These are phyloP conservation scores for Odontocolon sp. DNA, from an alignment of 2,888 invertebrate species.

Conservation along the genomic window DNA sequence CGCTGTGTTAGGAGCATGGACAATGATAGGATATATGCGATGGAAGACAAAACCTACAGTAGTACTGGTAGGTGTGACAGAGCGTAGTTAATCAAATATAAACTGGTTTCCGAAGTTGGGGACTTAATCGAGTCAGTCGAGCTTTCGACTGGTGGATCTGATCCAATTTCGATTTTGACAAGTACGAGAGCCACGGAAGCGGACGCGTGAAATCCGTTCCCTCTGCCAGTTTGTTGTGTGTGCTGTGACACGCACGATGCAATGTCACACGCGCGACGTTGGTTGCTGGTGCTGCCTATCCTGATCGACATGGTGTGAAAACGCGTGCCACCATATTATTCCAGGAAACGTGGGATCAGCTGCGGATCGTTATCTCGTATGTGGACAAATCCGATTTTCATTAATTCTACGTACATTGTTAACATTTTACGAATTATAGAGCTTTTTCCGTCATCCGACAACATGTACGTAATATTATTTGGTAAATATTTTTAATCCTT, in stretches of 20 bases:
- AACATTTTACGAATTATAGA: no score
- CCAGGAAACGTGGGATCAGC: slow-evolving; percentile 5
- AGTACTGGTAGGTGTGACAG: background rate
- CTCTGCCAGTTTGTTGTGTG: slow-evolving; percentile 13
- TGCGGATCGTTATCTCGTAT: background rate
- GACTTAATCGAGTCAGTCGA: slow-evolving; percentile 72
- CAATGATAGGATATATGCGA: slow-evolving; percentile 12
- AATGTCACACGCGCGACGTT: background rate
- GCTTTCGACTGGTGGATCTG: slow-evolving; percentile 65
- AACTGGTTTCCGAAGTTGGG: slow-evolving; percentile 73
- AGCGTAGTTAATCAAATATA: slow-evolving; percentile 72
- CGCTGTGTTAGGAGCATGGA: slow-evolving; percentile 1
- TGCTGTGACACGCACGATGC: background rate
- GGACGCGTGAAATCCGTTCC: slow-evolving; percentile 1
- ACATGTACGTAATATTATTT: background rate
- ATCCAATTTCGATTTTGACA: slow-evolving; percentile 71
- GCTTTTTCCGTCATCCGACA: no score
- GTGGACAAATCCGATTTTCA: background rate
- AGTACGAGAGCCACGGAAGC: slow-evolving; percentile 29
- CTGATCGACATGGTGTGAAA: background rate
- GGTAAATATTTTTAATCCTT: background rate
- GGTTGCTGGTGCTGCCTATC: slow-evolving; percentile 1
- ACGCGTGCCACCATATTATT: slow-evolving; percentile 19
- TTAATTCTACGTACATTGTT: background rate
- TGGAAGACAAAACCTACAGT: slow-evolving; percentile 25